Base-by-base conservation (phyloP, 92 coral and sea anemone genomes). In the Actinostola sp. region DNA sequence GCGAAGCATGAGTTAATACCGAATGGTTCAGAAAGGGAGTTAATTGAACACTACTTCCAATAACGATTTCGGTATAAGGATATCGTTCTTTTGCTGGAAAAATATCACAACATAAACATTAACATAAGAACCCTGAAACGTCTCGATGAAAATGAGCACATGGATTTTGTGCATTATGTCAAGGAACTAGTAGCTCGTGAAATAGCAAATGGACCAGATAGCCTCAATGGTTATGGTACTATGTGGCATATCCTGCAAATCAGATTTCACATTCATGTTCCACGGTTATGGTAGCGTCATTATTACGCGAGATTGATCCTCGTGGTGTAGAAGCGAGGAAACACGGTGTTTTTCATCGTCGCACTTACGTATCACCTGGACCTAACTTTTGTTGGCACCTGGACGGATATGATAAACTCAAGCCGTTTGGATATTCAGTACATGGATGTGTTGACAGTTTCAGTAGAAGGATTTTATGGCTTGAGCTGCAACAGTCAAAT, bases 371-470 rank as follows among this genome's bases (percentile, higher is more conserved):
- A 8, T 64, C 60, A 36, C 75, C 66, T n/a, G 82, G 75, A 20
- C 75, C 82, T 4, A 78, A 78, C 66, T 67, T 68, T 60, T 74
- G 80, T 26, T 87, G 92, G 97, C 97, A 86, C 67, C 29, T 83
- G 28, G 92, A 86, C 27, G 89, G 85, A 19, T 83, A 83, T 42
- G 86, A 89, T 35, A 80, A 80, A 49, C 69, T 84, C 15, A 88
- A 74, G 71, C 89, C 80, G 12, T 89, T 46, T 55, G 93, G 87
- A 29, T 80, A 81, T 60, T 86, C 89, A 43, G 66, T 89, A 38
- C 91, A 89, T 20, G 84, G 84, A 1, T 77, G 87, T 14, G 72
- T 79, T 2, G 96, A 90, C 23, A 87, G 89, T 63, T 82, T 82
- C 41, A 86, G 91, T 36, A 45, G 88, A 27, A 71, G 82, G 61